Conservation (phyloP, 2,888 invertebrate genomes). For the Drosophila villosipedis region DNA sequence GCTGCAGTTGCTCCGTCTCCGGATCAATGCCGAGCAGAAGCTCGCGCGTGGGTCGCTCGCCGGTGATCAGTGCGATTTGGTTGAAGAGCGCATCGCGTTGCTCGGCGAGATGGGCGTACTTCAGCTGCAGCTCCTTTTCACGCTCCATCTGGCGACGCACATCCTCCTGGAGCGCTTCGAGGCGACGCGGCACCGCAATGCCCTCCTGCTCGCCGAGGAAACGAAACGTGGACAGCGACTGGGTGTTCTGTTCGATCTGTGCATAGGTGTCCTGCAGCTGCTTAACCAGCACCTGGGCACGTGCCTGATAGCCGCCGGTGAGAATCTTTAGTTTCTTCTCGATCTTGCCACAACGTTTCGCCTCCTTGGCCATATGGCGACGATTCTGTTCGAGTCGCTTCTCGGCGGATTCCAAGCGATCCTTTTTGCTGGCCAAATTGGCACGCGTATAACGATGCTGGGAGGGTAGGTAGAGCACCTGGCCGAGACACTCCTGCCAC, state of each 20-base stretch:
- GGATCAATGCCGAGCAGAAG: conserved; percentile 44
- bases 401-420: conserved; percentile 96
- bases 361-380: conserved; percentile 98
- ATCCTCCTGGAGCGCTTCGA: conserved; percentile 96
- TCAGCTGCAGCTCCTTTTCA: conserved; percentile 94
- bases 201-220: conserved; percentile 95
- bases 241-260: conserved; percentile 94
- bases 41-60: conserved; percentile 50
- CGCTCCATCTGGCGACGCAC: conserved; percentile 96
- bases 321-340: conserved; percentile 98
- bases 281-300: conserved; percentile 94
- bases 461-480: conserved; percentile 95
- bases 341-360: conserved; percentile 98
- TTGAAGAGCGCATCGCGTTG: conserved; percentile 85
- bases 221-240: conserved; percentile 96
- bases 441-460: conserved; percentile 97
- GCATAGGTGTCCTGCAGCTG: conserved; percentile 94
- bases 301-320: conserved; percentile 94
- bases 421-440: conserved; percentile 97
- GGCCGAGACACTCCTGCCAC: conserved; percentile 98
- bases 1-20: conserved; percentile 16
- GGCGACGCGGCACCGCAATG: conserved; percentile 94
- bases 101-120: conserved; percentile 91
- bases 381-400: conserved; percentile 96
- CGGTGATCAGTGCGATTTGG: conserved; percentile 61